Base-by-base conservation (phyloP, 1,140 invertebrate genomes). In the Drosophila azteca region DNA sequence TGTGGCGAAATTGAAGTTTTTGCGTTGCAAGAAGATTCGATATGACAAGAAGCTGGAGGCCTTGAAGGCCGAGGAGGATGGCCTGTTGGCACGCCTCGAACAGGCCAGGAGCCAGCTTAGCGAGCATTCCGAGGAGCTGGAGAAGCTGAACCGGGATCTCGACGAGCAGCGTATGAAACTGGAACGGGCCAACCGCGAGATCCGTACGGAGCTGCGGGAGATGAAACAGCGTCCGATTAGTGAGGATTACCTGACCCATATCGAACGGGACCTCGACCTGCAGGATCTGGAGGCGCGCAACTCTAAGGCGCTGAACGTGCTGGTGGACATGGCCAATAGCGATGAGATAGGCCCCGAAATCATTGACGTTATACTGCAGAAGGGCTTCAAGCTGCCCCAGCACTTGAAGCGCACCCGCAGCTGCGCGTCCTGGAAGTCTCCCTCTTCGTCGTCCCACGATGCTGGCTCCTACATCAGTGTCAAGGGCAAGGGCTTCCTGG, bases 241-340 rank as follows among this genome's bases (percentile, higher is more conserved):
- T 58, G 64, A 70, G 2, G 92, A 92, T 49, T 92, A 77, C 39
- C 53, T 91, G 6, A 66, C 69, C 6, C 44, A 87, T 44, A 84
- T 90, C 31, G 85, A 92, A 53, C 90, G 90, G 29, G 85, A 92
- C 44, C 63, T 82, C 53, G 88, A 83, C 52, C 78, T 77, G 50
- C 92, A 79, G 77, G 93, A 92, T 57, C 82, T 73, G 53, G 91
- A 80, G 82, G 78, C 71, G 46, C 92, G 67, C 43, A 93, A 93
- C 64, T 79, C 77, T 11, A 87, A 77, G 59, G 90, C 84, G 0
- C 53, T 93, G 3, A 91, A 92, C 46, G 71, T 91, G 51, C 48
- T 93, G 7, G 55, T 77, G 6, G 92, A 93, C 49, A 80, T 93
- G 59, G 77, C 90, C 22, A 71, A 70, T 17, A 74, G 61, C 24